Base-by-base conservation (phyloP, 2,113 vertebrate genomes). In the Hoplias malabaricus region DNA sequence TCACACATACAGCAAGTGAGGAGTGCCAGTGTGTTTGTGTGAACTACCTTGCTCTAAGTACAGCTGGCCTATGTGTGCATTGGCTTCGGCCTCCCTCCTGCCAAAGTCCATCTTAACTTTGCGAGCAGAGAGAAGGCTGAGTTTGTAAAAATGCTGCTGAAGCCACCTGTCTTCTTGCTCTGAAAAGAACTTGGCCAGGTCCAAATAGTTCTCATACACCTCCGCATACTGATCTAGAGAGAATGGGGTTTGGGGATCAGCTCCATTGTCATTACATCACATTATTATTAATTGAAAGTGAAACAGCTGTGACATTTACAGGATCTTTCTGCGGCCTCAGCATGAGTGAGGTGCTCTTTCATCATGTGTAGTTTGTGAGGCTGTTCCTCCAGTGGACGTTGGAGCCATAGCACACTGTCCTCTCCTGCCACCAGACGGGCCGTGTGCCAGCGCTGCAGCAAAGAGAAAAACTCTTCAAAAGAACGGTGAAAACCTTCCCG, bases 311-410 rank as follows among this genome's bases (percentile, higher is more conserved):
- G 3, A 5, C 78, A 50, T 81, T n/a, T 88, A 95, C 94, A 91
- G 85, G 90, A 89, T 90, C 90, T 87, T 73, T 82, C 90, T 0
- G 94, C 93, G 12, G 84, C 78, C 88, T 95, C 95, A 0, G 94
- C 93, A 77, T 83, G 86, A 83, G 92, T 94, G 86, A 96, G 92
- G 88, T 92, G 87, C 84, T 86, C 77, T 87, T 86, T 90, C 86
- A 95, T 86, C 62, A 86, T 87, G 86, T 94, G 89, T 83, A 96
- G 90, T 82, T 94, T 94, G 76, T 90, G 87, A 0, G 90, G 91
- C 89, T 95, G 93, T 66, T 94, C 90, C 88, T 94, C 93, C 63
- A 95, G 91, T 48, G 94, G 91, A 69, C 72, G 89, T 78, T 92
- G 88, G 54, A 83, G 63, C 94, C 94, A 95, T 85, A 92, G 90